Evolutionary conservation across 2,113 vertebrate genomes (phyloP), one percentile per base, ranked within the genome.

Genomic region (Laterallus jamaicensis): DNA sequence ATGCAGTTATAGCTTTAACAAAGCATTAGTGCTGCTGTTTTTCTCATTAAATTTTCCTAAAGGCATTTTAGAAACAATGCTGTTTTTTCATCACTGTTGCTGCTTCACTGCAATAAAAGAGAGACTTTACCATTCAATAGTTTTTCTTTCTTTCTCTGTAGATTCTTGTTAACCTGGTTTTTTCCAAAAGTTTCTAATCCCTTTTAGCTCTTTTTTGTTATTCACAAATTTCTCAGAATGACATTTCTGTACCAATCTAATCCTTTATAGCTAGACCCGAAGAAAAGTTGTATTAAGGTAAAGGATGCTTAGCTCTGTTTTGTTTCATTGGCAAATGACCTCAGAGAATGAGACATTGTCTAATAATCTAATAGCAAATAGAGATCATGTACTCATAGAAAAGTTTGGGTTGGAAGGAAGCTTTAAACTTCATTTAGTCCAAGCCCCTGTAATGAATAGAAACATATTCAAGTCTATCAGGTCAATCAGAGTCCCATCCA

Each of bases 371-470:
- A 15, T 32, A 60, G 2, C 2, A 82, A 47, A 73, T 29, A 80
- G 9, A 50, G 20, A 52, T 21, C 7, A 75, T 17, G 37, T 25
- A 70, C 37, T 58, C 13, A 21, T 16, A 32, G 11, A 60, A 60
- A 12, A 16, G 20, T 50, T 77, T 82, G 47, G 5, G 10, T 44
- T 75, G 31, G 44, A 86, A 83, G 11, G 1, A 2, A 5, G 13
- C 9, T 70, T 55, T 49, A 44, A 47, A 18, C 4, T 47, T 47
- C 37, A 16, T 19, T 25, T 64, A 31, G 32, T 59, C 11, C 14
- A 64, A 49, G 1, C 2, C 9, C 2, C 13, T 39, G 14, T 44
- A n/a, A 2, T 2, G 5, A 42, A 3, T 55, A 74, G 22, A 22
- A n/a, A 59, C n/a, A 69, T 64, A 15, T 74, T n/a, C 31, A n/a